Evolutionary conservation across 2,888 invertebrate species (phyloP).

Genomic region (Bugulina stolonifera): DNA sequence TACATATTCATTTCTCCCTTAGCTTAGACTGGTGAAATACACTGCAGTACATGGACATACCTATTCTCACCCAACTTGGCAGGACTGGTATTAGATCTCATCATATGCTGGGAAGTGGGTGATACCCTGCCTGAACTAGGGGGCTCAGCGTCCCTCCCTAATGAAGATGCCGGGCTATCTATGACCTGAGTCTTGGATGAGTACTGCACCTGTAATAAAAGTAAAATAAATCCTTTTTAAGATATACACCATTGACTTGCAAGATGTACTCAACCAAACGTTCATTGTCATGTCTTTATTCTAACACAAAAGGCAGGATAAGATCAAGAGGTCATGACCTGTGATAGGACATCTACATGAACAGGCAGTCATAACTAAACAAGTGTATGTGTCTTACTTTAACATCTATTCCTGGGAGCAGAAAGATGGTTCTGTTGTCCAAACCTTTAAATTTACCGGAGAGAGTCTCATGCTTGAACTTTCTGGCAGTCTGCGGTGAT

Average conservation of each 20-base stretch:
- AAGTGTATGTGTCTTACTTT: constrained; percentile 46
- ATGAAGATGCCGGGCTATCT: constrained; percentile 79
- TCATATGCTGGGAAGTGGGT: no score
- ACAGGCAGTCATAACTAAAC: no score
- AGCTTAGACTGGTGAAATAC: background rate
- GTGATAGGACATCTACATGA: no score
- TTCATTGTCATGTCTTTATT: no score
- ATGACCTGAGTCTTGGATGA: constrained; percentile 43
- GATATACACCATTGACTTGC: no score
- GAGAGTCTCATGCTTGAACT: constrained; percentile 8
- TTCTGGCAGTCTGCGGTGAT: constrained; percentile 21
- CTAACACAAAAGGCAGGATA: no score
- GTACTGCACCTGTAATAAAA: constrained; percentile 46
- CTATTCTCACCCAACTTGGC: background rate
- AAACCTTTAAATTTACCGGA: constrained; percentile 4
- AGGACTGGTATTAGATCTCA: constrained; percentile 9
- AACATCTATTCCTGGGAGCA: constrained; percentile 52
- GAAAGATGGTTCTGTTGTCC: constrained; percentile 45
- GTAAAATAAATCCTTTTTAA: background rate
- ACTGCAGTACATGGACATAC: background rate
- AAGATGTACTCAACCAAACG: no score
- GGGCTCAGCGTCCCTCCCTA: constrained; percentile 65
- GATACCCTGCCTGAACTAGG: constrained; percentile 35
- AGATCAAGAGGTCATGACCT: no score
- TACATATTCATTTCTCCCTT: no score